phyloP scores from a whole-genome alignment of 2,888 invertebrate genomes.

The Creontiades dilutus region DNA sequence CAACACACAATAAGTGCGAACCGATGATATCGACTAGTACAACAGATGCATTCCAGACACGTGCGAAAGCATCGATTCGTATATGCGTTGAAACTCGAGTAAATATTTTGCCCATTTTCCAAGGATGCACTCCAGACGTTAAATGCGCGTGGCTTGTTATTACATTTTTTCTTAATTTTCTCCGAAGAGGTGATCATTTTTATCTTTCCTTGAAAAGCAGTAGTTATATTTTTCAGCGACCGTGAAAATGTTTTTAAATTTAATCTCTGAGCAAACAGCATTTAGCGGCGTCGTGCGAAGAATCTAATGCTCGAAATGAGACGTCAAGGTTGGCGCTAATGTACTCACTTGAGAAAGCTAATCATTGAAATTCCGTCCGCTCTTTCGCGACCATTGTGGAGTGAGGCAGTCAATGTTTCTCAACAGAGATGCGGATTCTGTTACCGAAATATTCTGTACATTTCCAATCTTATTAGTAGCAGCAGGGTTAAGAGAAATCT shows the following conservation, averaged over 20 bases:
- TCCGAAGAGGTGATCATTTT: neutral
- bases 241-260: conserved; percentile 58
- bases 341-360: conserved; percentile 45
- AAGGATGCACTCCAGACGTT: neutral
- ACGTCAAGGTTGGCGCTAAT: conserved; percentile 51
- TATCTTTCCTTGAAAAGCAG: conserved; percentile 1
- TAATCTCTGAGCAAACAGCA: conserved; percentile 49
- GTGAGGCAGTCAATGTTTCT: neutral
- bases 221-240: conserved; percentile 29
- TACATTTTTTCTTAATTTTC: neutral
- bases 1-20: too few species aligned
- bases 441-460: too few species aligned
- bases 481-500: too few species aligned
- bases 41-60: too few species aligned
- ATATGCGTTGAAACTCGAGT: neutral
- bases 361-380: conserved; percentile 11
- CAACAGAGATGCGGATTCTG: too few species aligned
- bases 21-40: too few species aligned
- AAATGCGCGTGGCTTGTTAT: neutral
- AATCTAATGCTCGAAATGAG: conserved; percentile 46
- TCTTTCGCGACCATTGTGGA: neutral
- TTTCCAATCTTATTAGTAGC: too few species aligned
- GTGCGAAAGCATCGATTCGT: too few species aligned
- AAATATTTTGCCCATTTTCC: neutral
- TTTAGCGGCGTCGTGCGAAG: conserved; percentile 47